Conservation (phyloP, 2,113 vertebrate genomes). For the Phalacrocorax brasilianus region DNA sequence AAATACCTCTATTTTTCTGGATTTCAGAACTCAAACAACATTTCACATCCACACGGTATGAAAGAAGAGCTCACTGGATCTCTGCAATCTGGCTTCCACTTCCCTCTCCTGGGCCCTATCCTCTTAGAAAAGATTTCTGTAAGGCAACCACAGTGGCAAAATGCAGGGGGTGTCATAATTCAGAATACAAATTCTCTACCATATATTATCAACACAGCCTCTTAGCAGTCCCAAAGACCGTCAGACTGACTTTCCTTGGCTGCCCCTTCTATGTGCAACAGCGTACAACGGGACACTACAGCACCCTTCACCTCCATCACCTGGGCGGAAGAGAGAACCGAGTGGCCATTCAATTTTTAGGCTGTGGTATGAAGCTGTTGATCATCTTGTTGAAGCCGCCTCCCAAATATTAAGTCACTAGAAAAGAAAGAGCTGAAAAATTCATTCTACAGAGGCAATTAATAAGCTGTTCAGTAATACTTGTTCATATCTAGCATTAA, state of each 20-base stretch:
- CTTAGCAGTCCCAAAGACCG: neutral
- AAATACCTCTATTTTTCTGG: neutral
- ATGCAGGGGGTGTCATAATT: neutral
- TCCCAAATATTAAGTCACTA: neutral
- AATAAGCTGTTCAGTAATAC: neutral
- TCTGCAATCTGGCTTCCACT: neutral
- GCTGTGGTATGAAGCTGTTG: neutral
- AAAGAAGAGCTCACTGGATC: neutral
- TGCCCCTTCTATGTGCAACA: neutral
- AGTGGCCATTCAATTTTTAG: neutral
- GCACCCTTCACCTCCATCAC: neutral
- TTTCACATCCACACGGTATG: neutral
- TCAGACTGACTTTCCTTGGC: neutral
- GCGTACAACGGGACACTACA: neutral
- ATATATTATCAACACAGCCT: neutral
- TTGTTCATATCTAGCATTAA: neutral
- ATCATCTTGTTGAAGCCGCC: neutral
- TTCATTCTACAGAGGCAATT: neutral
- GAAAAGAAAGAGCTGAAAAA: neutral
- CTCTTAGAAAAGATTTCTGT: neutral
- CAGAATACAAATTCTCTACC: neutral
- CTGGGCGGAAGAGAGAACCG: neutral
- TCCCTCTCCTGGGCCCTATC: neutral
- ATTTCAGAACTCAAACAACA: conserved; percentile 13
- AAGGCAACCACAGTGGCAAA: neutral